Base-by-base conservation (phyloP, 1,140 invertebrate genomes). In the Phocides pigmalion region DNA sequence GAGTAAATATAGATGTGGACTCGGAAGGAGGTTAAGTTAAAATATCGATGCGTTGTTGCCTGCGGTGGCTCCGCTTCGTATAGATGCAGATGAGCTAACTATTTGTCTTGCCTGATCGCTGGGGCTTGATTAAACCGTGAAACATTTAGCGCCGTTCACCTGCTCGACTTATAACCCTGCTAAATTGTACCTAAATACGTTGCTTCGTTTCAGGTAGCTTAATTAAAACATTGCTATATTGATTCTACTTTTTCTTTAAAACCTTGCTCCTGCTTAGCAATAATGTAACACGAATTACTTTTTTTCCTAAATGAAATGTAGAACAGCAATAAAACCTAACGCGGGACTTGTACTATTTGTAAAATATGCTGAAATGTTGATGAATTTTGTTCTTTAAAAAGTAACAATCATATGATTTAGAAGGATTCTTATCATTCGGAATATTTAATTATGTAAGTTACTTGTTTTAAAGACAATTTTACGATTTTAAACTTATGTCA, bases 81-180 rank as follows among this genome's bases (percentile, higher is more conserved):
- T 90, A 86, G 86, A 89, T 90, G 87, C 84, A 90, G 87, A 90
- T 90, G 87, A 90, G 84, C 82, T 68, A 80, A 85, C 84, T 89
- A 90, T 90, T 90, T 90, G 83, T 89, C 82, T 88, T 87, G 72
- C 80, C 78, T 87, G 83, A 88, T 90, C 79, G 87, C 76, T 81
- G 75, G 76, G 80, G 83, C 79, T 90, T 90, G 86, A 90, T 90
- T 90, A 90, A 89, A 90, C 77, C 78, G 81, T 82, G 81, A 89
- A 89, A 87, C 87, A 87, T 85, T 90, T 84, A 88, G 76, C 81
- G 80, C 65, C 66, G 64, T 71, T 84, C 69, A 78, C 73, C 72
- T 74, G 66, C 70, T 72, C 64, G 68, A 64, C 68, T 74, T 69
- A 64, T 67, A 67, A 63, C 37, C 44, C 35, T 54, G 62, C 58